Base-by-base conservation (phyloP, 2,888 invertebrate genomes). In the Eucriotettix oculatus region DNA sequence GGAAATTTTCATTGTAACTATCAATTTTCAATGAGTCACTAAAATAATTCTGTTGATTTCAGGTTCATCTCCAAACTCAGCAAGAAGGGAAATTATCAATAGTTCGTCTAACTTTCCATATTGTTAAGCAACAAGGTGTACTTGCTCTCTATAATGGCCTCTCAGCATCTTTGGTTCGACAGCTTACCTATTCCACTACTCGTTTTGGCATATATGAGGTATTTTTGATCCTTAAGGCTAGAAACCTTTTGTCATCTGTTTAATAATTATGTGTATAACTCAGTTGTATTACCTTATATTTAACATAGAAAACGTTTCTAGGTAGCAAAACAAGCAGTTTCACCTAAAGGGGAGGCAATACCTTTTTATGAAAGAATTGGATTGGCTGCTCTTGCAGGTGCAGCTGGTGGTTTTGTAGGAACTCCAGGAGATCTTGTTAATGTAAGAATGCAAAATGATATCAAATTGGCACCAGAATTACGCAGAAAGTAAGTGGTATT, bases 371-470 rank as follows among this genome's bases (percentile, higher is more conserved):
- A 80, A 69, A 79, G 80, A 67, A 85, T 87, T 16, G 73, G 79
- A 42, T 74, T 96, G 64, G 96, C 97, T 48, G 89, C 86, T 10
- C 66, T 85, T 10, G 86, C 93, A 41, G 98, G 97, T 10, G 86
- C 87, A 58, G 81, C 84, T 54, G 96, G 97, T 58, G 98, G 98
- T 10, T 81, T 97, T 68, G 84, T 97, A 9, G 97, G 95, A 1
- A 94, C 96, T 17, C 98, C 98, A 1, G 96, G 92, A 10, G 99
- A 99, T 77, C 82, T 99, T 79, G 87, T 99, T 58, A 99, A 99
- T 76, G 98, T 99, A 9, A 79, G 99, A 67, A 98, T 99, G 98
- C 98, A 99, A 74, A 99, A 99, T 78, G 99, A 99, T 75, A 84
- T 97, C 17, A 98, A 98, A 76, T 74, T 98, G 57, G 84, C 93